Conservation (phyloP, 2,113 vertebrate genomes). For the Zapornia atra region DNA sequence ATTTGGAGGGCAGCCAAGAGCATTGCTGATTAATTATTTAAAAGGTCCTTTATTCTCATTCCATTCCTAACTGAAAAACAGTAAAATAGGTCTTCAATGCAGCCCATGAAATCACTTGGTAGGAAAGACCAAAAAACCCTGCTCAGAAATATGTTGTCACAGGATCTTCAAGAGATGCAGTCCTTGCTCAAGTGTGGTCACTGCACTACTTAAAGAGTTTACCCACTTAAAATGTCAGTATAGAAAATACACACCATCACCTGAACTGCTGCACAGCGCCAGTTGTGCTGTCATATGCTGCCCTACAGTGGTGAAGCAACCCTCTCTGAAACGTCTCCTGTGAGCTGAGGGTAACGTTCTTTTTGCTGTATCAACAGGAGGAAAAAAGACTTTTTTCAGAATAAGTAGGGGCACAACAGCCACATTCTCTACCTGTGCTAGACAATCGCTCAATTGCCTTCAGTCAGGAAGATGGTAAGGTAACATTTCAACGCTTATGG, state of each 20-base stretch:
- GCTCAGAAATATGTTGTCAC: not conserved
- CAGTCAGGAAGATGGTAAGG: not conserved
- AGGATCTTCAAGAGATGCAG: not conserved
- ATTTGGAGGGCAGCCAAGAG: not conserved
- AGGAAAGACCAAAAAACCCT: not conserved
- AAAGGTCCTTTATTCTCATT: constrained; percentile 3
- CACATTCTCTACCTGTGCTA: not conserved
- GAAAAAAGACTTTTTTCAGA: not conserved
- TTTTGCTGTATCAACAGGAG: not conserved
- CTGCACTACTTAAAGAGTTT: not conserved
- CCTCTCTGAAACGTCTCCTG: not conserved
- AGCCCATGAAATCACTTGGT: not conserved
- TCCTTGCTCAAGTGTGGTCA: not conserved
- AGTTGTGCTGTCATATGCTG: not conserved
- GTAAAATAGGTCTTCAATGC: not conserved
- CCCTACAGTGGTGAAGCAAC: not conserved
- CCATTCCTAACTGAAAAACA: not conserved
- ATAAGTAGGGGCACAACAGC: not conserved
- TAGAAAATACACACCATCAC: not conserved
- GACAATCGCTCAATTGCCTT: not conserved
- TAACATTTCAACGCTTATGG: not conserved
- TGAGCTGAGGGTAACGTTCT: not conserved
- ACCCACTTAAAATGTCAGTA: not conserved
- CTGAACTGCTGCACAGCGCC: accelerated
- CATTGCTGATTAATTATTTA: constrained; percentile 15